Percentiles rank a stretch among this genome's conserved stretches.
phyloP scores from a whole-genome alignment of 2,797 vertebrate species.

The Echiichthys vipera region DNA sequence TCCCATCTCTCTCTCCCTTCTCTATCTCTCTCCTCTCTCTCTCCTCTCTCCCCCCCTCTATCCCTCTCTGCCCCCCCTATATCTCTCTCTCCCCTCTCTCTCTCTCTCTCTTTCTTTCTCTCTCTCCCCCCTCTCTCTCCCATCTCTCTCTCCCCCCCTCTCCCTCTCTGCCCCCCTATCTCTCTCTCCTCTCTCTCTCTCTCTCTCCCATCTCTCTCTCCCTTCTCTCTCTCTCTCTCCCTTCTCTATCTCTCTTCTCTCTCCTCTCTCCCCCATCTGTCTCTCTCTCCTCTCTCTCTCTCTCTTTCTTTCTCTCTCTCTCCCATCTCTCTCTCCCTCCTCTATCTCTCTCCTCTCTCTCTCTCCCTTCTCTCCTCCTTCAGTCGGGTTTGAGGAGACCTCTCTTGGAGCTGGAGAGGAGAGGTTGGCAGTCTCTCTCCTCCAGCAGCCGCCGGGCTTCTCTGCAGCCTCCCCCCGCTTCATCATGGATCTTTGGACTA shows the following conservation, averaged over 20 bases:
- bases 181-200: too few relatives aligned
- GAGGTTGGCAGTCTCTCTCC: conserved; percentile 57
- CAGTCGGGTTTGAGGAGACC: conserved; percentile 38
- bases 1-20: background rate
- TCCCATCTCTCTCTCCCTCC: background rate
- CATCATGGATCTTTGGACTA: conserved; percentile 61
- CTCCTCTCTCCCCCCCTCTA: too few relatives aligned
- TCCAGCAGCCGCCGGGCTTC: conserved; percentile 44
- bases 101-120: background rate
- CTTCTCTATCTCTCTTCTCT: too few relatives aligned
- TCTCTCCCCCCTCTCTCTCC: background rate
- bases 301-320: background rate
- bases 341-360: background rate
- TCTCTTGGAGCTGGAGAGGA: conserved; percentile 64
- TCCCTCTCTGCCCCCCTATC: too few relatives aligned
- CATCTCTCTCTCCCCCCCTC: background rate
- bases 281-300: background rate
- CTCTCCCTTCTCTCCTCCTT: background rate
- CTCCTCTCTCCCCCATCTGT: too few relatives aligned
- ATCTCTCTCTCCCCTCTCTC: too few relatives aligned
- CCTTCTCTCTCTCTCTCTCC: too few relatives aligned
- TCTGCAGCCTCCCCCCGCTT: conserved; percentile 17
- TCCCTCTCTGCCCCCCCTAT: too few relatives aligned
- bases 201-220: background rate
- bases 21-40: too few relatives aligned